phyloP scores from a whole-genome alignment of 2,113 vertebrate species.

The Oreotrochilus melanogaster region DNA sequence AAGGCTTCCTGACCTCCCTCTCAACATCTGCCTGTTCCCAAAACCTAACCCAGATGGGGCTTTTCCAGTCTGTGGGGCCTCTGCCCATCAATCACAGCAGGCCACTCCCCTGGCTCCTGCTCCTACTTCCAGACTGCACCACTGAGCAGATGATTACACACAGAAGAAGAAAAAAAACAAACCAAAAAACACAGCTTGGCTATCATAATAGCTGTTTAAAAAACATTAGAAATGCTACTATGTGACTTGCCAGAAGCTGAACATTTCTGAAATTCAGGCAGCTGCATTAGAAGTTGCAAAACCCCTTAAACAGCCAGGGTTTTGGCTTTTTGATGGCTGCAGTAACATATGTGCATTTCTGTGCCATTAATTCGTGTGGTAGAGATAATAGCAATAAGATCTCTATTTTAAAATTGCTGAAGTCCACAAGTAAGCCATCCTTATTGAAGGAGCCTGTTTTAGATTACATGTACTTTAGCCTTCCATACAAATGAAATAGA shows the following conservation, averaged over 20 bases:
- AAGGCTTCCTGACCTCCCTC: conserved; percentile 80
- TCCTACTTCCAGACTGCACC: conserved; percentile 47
- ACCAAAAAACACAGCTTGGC: background rate
- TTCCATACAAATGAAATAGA: conserved; percentile 50
- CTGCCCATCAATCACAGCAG: conserved; percentile 78
- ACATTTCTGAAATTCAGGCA: conserved; percentile 64
- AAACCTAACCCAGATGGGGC: conserved; percentile 80
- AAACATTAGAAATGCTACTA: conserved; percentile 70
- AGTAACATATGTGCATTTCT: background rate
- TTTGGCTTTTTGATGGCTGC: background rate
- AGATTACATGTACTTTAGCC: conserved; percentile 27
- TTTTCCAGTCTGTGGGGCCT: conserved; percentile 45
- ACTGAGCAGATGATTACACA: conserved; percentile 74
- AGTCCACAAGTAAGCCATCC: background rate
- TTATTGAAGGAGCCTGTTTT: background rate
- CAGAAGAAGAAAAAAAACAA: conserved; percentile 9
- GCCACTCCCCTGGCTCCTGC: conserved; percentile 78
- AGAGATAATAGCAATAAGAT: background rate
- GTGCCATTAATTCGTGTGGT: background rate
- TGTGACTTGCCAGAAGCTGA: conserved; percentile 39
- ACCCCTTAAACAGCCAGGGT: background rate
- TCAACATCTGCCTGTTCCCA: conserved; percentile 77
- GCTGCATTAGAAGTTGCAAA: conserved; percentile 27
- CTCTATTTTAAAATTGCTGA: background rate
- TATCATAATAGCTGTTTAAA: conserved; percentile 75